Evolutionary conservation across 1,140 invertebrate genomes (phyloP).

Genomic region (Eueides isabella): DNA sequence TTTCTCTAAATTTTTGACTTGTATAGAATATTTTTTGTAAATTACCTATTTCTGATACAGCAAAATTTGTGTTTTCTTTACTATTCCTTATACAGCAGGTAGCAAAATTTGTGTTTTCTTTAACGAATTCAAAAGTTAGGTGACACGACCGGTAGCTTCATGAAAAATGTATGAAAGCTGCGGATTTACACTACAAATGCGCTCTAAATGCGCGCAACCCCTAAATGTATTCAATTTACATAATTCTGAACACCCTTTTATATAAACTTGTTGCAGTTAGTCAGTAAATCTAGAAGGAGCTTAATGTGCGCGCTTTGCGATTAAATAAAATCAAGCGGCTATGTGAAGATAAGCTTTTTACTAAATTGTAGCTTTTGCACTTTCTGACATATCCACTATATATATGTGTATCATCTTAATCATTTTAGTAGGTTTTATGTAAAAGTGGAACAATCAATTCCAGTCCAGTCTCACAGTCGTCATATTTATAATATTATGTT

Average conservation of each 20-base stretch:
- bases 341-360: too few species aligned
- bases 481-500: too few species aligned
- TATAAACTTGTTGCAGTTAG: background rate
- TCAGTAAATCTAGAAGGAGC: background rate
- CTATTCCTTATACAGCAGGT: background rate
- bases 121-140: constrained; percentile 2
- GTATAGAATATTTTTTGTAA: background rate
- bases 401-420: too few species aligned
- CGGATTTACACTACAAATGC: constrained; percentile 13
- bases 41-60: too few species aligned
- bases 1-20: background rate
- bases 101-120: background rate
- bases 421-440: too few species aligned
- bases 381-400: too few species aligned
- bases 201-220: constrained; percentile 8
- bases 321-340: too few species aligned
- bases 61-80: background rate
- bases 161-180: constrained; percentile 23
- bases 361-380: too few species aligned
- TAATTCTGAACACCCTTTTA: constrained; percentile 8
- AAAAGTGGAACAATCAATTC: too few species aligned
- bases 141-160: constrained; percentile 16
- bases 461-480: too few species aligned
- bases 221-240: constrained; percentile 17
- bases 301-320: too few species aligned